Percentiles rank a stretch among this genome's conserved stretches.
Evolutionary conservation across 2,888 invertebrate genomes (phyloP).

Genomic region (Miltochrista miniata): DNA sequence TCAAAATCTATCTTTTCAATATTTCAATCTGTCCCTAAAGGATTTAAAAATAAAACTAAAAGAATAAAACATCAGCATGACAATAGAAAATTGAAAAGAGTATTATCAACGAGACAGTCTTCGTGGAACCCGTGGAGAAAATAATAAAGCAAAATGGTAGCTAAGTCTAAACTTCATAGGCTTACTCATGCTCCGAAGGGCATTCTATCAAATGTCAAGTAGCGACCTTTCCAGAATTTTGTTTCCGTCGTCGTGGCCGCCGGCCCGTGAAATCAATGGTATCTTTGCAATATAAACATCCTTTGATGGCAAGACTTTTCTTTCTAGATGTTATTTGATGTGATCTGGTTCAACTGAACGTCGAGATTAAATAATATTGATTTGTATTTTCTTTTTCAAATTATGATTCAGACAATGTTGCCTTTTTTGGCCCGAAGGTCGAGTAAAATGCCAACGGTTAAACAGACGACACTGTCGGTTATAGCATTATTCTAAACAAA

Average conservation of each 20-base stretch:
- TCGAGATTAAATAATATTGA: background rate
- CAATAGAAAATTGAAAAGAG: conserved; percentile 36
- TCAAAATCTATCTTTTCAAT: conserved; percentile 1
- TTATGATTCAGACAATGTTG: too few relatives aligned
- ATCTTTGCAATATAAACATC: conserved; percentile 52
- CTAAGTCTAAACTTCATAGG: conserved; percentile 42
- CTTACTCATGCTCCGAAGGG: conserved; percentile 66
- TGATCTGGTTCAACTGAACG: conserved; percentile 24
- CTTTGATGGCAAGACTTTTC: conserved; percentile 56
- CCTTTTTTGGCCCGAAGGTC: too few relatives aligned
- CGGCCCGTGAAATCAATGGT: conserved; percentile 71
- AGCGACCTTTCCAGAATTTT: conserved; percentile 56
- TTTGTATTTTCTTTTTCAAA: background rate
- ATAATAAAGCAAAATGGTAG: conserved; percentile 37
- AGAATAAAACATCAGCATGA: conserved; percentile 18
- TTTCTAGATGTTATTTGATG: conserved; percentile 36
- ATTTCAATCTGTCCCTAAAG: conserved; percentile 11
- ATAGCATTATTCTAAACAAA: background rate
- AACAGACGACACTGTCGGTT: too few relatives aligned
- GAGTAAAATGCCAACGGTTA: too few relatives aligned
- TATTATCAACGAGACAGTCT: conserved; percentile 27
- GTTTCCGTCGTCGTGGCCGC: conserved; percentile 55
- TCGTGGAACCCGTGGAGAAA: conserved; percentile 28
- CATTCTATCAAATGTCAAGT: conserved; percentile 77
- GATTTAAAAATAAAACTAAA: conserved; percentile 15